Evolutionary conservation across 2,113 vertebrate genomes (phyloP), one percentile per base, ranked within the genome.

Genomic region (Triplophysa siluroides): DNA sequence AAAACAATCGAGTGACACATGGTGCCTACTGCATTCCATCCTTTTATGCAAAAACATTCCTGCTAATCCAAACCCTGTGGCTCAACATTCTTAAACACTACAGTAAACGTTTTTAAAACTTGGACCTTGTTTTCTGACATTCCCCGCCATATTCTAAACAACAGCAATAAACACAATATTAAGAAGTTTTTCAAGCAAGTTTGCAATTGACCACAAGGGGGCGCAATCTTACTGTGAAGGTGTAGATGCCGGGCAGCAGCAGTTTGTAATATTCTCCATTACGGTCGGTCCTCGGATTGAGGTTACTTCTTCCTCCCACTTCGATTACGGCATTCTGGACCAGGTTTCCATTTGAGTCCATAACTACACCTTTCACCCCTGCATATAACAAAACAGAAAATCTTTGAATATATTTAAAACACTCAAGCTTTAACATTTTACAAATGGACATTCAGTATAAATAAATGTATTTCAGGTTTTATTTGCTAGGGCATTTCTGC

Each of bases 331-430:
- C 95, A 0, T 94, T 91, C 61, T 92, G 88, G 33, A 96, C 90
- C 0, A 95, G 93, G 63, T 83, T 77, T 12, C 93, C 91, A 0
- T 91, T 85, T 6, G 82, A 72, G 67, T 95, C 90, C 12, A 94
- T 88, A 79, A 99, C 96, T 80, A 91, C 96, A 33, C 98, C 98
- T 88, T 99, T 99, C 78, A 98, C 85, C 76, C 98, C 98, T 99
- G 83, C 16, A 66, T 64, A 50, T 69, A 84, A 86, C 33, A 66
- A 56, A 47, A 85, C n/a, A 72, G 16, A 33, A 29, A 58, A 13
- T 41, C 33, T 58, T 26, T 10, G 26, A 82, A 13, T 56, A 43
- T 79, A 26, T 1, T 18, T 16, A 52, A 16, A 52, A 52, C 4
- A 52, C 14, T 13, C 2, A 13, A 14, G 14, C 47, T 50, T 50